Conservation (phyloP, 2,888 invertebrate genomes). For the Ophion slaviceki region DNA sequence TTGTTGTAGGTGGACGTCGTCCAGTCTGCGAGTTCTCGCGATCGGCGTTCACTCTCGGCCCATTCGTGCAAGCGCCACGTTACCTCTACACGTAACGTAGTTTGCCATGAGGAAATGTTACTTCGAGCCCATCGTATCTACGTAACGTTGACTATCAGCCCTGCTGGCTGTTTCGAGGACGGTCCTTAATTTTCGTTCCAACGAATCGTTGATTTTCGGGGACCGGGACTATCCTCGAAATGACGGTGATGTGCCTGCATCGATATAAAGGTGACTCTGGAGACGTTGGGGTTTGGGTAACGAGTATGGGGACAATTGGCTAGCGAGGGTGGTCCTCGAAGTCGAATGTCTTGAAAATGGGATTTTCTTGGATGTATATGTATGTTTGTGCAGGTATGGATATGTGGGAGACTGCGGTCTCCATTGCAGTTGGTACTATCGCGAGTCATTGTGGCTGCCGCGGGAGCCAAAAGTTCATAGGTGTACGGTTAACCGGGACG, state of each 20-base stretch:
- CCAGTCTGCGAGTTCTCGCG: slow-evolving; percentile 77
- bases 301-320: no score
- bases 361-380: not conserved
- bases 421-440: slow-evolving; percentile 47
- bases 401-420: slow-evolving; percentile 32
- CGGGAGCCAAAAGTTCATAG: slow-evolving; percentile 79
- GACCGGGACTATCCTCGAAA: no score
- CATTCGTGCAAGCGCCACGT: slow-evolving; percentile 56
- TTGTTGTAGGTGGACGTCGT: slow-evolving; percentile 79
- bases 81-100: not conserved
- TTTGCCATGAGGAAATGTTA: no score
- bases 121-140: not conserved
- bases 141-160: no score
- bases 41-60: slow-evolving; percentile 37
- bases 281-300: no score
- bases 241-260: no score
- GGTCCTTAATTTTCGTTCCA: no score
- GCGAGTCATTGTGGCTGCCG: slow-evolving; percentile 46
- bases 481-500: slow-evolving; percentile 77
- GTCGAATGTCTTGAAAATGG: no score
- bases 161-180: no score
- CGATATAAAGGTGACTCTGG: no score
- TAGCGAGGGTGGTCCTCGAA: no score
- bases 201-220: no score
- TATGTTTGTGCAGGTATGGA: not conserved